Evolutionary conservation across 2,797 vertebrate species (phyloP), one percentile per base, ranked within the genome.

Genomic region (Scolopax rusticola): DNA sequence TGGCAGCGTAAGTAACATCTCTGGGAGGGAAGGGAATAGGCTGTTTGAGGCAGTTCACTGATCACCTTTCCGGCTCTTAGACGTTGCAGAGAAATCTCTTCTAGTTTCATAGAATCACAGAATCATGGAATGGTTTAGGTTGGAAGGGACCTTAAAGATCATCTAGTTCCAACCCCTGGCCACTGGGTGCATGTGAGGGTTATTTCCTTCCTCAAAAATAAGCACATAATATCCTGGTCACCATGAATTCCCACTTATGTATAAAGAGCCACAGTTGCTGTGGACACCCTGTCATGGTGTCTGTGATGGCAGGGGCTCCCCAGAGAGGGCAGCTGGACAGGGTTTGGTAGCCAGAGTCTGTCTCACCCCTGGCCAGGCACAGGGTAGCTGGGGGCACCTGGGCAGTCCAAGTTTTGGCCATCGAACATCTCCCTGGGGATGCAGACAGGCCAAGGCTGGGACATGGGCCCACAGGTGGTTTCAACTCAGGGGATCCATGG

Each of bases 381-480:
- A 33, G 38, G 17, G 16, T 32, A 75, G 36, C 38, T 2, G 3
- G 3, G 18, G 25, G 9, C 77, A 73, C 12, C 1, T 2, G 23
- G 14, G 8, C 45, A 73, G n/a, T 30, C 32, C 32, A 48, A 45
- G 28, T 12, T 36, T 27, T 0, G 8, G 27, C 11, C 9, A 14
- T 5, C 1, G 5, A 57, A 15, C 32, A 69, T 8, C 15, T 41
- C 30, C 7, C 5, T 45, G 28, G 36, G 18, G 3, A 1, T 3
- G 2, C 10, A n/a, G 6, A 8, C 0, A 2, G 19, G 25, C 13
- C 1, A 4, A 18, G 16, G 23, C 27, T 0, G 0, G 21, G 9
- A 28, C n/a, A 1, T 45, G 14, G 40, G 15, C 25, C 67, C 2
- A 1, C 0, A 0, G 17, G 4, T 54, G 56, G 25, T 15, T 51